Evolutionary conservation across 2,888 invertebrate species (phyloP).

Genomic region (Lacanobia oleracea): DNA sequence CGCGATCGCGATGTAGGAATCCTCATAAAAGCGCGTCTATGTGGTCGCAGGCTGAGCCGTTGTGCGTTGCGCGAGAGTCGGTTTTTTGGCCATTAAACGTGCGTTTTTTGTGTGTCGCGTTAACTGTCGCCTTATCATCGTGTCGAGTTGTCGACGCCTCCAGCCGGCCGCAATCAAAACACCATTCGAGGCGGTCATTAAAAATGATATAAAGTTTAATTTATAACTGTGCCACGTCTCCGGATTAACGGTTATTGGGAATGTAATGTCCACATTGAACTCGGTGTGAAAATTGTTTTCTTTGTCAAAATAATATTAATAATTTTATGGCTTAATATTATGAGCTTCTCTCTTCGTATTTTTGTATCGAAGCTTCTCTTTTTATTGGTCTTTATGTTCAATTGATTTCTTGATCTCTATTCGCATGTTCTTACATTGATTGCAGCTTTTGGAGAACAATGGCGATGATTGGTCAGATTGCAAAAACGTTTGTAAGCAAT

Average conservation of each 20-base stretch:
- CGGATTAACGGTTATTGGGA: conserved; percentile 87
- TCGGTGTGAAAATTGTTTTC: conserved; percentile 83
- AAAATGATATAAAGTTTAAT: conserved; percentile 90
- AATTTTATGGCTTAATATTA: conserved; percentile 69
- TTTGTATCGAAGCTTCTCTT: not conserved
- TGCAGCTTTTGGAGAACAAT: conserved; percentile 5
- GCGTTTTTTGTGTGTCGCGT: conserved; percentile 86
- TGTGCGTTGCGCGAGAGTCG: conserved; percentile 65
- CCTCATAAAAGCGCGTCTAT: conserved; percentile 80
- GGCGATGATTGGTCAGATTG: not conserved
- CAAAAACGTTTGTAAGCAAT: not conserved
- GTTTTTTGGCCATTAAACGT: conserved; percentile 86
- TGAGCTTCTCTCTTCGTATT: conserved; percentile 7
- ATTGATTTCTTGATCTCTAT: conserved; percentile 1
- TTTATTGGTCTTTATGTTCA: not conserved
- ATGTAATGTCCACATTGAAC: conserved; percentile 83
- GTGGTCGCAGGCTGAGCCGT: conserved; percentile 66
- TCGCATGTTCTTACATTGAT: not conserved
- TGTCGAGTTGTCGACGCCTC: conserved; percentile 91
- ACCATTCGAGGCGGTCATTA: conserved; percentile 88
- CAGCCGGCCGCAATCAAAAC: conserved; percentile 90
- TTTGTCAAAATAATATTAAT: conserved; percentile 79
- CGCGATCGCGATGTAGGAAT: conserved; percentile 83
- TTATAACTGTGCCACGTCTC: conserved; percentile 84
- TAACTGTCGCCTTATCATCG: conserved; percentile 88